phyloP scores from a whole-genome alignment of 2,888 invertebrate species.

The Boloria selene region DNA sequence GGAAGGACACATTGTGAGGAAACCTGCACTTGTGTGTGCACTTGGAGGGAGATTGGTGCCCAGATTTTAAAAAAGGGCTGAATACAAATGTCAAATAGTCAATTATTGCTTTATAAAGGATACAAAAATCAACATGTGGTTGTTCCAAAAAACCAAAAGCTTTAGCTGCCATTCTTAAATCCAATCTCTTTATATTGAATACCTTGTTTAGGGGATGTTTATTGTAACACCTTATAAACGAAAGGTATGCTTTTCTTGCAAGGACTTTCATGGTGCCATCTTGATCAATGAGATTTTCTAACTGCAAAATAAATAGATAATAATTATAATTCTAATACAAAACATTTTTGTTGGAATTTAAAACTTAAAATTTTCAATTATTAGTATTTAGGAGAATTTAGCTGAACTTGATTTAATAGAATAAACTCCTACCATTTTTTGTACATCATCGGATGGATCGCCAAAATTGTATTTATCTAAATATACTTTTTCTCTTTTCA shows the following conservation, averaged over 20 bases:
- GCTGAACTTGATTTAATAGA: not conserved
- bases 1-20: too few relatives aligned
- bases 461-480: conserved; percentile 89
- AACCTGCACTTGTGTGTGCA: too few relatives aligned
- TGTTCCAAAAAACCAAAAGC: conserved; percentile 97
- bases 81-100: too few relatives aligned
- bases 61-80: too few relatives aligned
- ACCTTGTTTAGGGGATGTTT: conserved; percentile 96
- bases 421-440: conserved; percentile 60
- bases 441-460: conserved; percentile 57
- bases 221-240: conserved; percentile 96
- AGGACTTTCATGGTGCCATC: conserved; percentile 96
- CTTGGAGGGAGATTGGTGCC: too few relatives aligned
- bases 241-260: conserved; percentile 96
- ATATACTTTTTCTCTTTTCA: conserved; percentile 94
- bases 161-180: conserved; percentile 92
- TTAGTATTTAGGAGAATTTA: not conserved
- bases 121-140: conserved; percentile 95
- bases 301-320: conserved; percentile 77
- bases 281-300: conserved; percentile 94
- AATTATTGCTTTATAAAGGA: conserved; percentile 58
- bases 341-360: not conserved
- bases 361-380: not conserved
- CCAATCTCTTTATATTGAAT: conserved; percentile 93
- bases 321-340: too few relatives aligned